Percentiles rank a stretch among this genome's conserved stretches.
phyloP scores from a whole-genome alignment of 2,797 vertebrate species.

The Myiotriccus ornatus region DNA sequence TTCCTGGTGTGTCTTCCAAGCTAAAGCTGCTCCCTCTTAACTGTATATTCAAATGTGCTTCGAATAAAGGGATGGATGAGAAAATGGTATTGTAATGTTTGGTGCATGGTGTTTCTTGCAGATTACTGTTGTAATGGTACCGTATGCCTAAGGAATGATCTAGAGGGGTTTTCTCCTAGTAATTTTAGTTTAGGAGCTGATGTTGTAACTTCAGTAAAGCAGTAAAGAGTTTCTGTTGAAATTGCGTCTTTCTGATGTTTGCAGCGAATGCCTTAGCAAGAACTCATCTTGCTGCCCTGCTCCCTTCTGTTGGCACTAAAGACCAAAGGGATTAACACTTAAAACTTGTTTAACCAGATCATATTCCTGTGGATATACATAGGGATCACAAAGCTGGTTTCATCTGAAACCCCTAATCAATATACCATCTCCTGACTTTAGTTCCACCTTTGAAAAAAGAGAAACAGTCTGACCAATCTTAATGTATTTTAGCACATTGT shows the following conservation, averaged over 20 bases:
- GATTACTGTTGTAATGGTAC: rapidly evolving
- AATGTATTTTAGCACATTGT: rapidly evolving
- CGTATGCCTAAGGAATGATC: not conserved
- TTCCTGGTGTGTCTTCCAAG: not conserved
- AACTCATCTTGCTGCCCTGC: not conserved
- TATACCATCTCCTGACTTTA: not conserved
- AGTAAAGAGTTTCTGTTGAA: not conserved
- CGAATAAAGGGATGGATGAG: not conserved
- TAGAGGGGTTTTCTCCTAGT: not conserved
- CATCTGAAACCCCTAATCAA: not conserved
- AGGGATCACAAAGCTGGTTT: not conserved
- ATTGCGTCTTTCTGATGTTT: not conserved
- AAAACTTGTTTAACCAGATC: not conserved
- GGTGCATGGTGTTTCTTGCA: not conserved
- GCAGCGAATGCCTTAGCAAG: not conserved
- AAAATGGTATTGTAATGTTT: not conserved
- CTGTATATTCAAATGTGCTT: not conserved
- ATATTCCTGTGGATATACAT: rapidly evolving
- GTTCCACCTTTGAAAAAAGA: not conserved
- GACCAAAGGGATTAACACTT: not conserved
- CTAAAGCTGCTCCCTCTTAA: not conserved
- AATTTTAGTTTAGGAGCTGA: not conserved
- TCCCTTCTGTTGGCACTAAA: not conserved
- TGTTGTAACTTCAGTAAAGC: not conserved
- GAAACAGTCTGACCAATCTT: not conserved